These are phyloP conservation scores for Alethe diademata DNA, from an alignment of 2,113 vertebrate genomes.

Conservation along the genomic window DNA sequence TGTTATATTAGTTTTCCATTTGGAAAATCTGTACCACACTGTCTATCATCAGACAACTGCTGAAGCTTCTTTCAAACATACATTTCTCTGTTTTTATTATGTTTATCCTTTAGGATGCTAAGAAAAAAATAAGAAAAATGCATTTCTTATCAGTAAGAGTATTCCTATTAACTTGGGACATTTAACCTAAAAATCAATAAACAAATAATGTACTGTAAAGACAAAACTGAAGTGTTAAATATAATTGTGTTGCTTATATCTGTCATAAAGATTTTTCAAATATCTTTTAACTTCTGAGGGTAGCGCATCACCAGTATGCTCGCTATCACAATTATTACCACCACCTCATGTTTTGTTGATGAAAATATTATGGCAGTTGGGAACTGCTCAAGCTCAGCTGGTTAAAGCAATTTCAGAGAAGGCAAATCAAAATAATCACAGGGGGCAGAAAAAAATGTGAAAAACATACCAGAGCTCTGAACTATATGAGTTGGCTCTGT, in stretches of 20 bases:
- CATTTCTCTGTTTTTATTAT: not conserved
- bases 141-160: not conserved
- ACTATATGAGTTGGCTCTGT: not conserved
- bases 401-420: not conserved
- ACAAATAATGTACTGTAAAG: not conserved
- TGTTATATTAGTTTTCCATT: not conserved
- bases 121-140: not conserved
- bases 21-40: not conserved
- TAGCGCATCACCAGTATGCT: not conserved
- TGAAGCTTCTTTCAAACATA: not conserved
- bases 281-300: not conserved
- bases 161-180: not conserved
- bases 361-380: not conserved
- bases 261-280: not conserved
- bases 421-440: not conserved
- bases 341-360: not conserved
- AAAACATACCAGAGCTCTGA: not conserved
- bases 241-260: not conserved
- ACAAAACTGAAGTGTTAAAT: not conserved
- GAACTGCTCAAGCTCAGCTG: not conserved
- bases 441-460: not conserved
- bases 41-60: not conserved
- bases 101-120: not conserved
- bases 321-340: not conserved
- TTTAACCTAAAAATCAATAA: not conserved